Base-by-base conservation (phyloP, 2,888 invertebrate genomes). In the Oscheius sp. region DNA sequence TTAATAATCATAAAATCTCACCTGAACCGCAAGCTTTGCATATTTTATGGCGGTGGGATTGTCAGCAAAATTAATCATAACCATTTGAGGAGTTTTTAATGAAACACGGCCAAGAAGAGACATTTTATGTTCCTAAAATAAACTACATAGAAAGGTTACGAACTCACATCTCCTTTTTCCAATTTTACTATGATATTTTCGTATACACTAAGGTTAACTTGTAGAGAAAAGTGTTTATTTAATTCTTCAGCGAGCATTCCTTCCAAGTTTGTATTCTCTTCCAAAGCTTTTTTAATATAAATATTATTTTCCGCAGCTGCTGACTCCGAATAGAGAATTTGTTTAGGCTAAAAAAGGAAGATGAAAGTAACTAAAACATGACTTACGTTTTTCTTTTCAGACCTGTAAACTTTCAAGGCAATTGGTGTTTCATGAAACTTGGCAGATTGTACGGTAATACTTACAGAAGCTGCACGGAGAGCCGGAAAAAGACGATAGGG, bases 11-110 rank as follows among this genome's bases (percentile, higher is more conserved):
- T n/a, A n/a, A n/a, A n/a, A n/a, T 5, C 45, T 2, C 41, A 82
- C 82, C 74, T 83, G 81, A 43, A 85, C 72, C 9, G 85, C 86
- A 2, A 80, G 56, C 29, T 83, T 82, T 3, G 85, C 84, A 21
- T 76, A 76, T 68, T 84, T 84, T 43, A 86, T 85, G 0, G 84
- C 84, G 3, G 74, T 64, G 18, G 86, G 85, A 64, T 85, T 86
- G 64, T 86, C 83, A n/a, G 82, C 75, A 59, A 86, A 84, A 58
- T 86, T 86, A 56, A 86, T 81, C 78, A 84, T 80, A 18, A 87
- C 79, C 74, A 84, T 81, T 16, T 83, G 75, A 3, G 86, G 78
- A 21, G 72, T 80, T 64, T 86, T 85, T 52, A 86, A 55, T 2
- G 83, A 69, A 6, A 86, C 78, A 41, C 84, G 74, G 13, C 80